Evolutionary conservation across 2,113 vertebrate species (phyloP).

Genomic region (Cercopithecus mona): DNA sequence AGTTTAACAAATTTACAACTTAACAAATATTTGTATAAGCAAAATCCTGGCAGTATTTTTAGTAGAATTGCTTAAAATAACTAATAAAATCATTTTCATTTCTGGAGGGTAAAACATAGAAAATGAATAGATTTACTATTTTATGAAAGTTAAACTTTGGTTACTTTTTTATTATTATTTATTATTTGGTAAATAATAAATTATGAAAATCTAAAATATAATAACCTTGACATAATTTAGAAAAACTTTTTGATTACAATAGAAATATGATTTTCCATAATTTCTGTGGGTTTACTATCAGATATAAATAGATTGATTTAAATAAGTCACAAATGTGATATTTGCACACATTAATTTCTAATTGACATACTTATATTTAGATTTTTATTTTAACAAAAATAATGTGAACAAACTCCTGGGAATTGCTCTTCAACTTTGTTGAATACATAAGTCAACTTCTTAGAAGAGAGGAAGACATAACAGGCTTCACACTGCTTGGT

Average conservation of each 20-base stretch:
- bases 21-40: constrained; percentile 24
- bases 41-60: background rate
- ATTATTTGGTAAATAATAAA: background rate
- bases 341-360: background rate
- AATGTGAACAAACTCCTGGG: background rate
- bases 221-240: background rate
- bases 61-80: background rate
- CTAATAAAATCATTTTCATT: background rate
- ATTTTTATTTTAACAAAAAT: background rate
- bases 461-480: background rate
- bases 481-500: background rate
- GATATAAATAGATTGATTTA: background rate
- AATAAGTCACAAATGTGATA: background rate
- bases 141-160: background rate
- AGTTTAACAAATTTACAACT: background rate
- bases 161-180: background rate
- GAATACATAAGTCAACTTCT: background rate
- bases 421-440: background rate
- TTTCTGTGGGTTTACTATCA: background rate
- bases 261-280: background rate
- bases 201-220: background rate
- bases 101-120: background rate
- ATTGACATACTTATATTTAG: background rate
- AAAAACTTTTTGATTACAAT: background rate
- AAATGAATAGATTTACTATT: background rate